A percentile compares a stretch with the other conserved stretches of the same genome.
These are phyloP conservation scores for Camponotus fellah DNA, from an alignment of 2,888 invertebrate genomes.

Conservation along the genomic window DNA sequence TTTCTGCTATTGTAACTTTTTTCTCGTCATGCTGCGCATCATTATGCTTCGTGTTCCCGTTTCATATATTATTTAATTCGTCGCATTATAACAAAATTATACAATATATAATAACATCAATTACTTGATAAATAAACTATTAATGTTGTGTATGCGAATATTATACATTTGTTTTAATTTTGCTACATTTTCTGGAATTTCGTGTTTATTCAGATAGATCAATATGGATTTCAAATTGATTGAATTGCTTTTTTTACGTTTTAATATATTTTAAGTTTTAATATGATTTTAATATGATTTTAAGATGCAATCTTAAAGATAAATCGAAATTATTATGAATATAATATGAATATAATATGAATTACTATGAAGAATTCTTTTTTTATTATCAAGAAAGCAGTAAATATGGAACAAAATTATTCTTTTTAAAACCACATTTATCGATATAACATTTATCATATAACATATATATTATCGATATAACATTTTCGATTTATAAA, in stretches of 20 bases:
- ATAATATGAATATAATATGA: neutral
- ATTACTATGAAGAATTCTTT: neutral
- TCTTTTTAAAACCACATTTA: neutral
- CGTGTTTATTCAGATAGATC: neutral
- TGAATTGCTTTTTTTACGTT: neutral
- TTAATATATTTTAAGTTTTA: neutral
- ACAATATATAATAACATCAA: neutral
- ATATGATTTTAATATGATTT: too few species aligned
- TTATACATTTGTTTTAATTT: neutral
- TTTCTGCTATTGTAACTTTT: neutral
- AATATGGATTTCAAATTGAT: neutral
- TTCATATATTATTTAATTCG: conserved; percentile 7
- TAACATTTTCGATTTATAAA: neutral
- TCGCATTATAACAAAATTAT: neutral
- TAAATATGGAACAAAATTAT: neutral
- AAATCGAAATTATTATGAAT: neutral
- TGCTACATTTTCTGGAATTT: neutral
- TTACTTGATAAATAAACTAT: neutral
- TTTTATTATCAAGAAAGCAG: neutral
- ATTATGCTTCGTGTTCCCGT: neutral
- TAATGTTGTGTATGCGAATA: neutral
- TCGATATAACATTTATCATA: neutral
- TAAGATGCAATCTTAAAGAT: neutral
- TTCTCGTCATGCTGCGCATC: neutral
- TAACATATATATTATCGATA: too few species aligned